Conservation (phyloP, 2,797 vertebrate species). For the Emys orbicularis region DNA sequence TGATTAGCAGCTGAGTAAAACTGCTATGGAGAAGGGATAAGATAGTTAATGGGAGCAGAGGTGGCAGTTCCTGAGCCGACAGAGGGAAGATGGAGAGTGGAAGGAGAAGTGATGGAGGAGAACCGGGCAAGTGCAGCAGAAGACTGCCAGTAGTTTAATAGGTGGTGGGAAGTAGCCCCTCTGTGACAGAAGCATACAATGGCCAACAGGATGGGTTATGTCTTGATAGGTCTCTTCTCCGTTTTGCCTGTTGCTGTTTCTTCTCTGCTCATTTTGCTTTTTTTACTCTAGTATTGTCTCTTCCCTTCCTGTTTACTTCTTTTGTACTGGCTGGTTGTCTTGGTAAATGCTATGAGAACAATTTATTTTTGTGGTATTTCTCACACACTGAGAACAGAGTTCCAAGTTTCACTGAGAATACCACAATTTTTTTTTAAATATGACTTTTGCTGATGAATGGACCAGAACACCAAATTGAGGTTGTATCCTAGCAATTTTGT, state of each 20-base stretch:
- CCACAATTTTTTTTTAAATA: neutral
- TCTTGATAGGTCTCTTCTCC: neutral
- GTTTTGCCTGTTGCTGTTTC: accelerated
- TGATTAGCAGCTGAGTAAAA: neutral
- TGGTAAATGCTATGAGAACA: neutral
- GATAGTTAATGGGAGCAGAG: too few relatives aligned
- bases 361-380: neutral
- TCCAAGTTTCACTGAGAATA: slow-evolving; percentile 32
- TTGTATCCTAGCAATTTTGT: neutral
- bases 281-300: neutral
- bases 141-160: neutral
- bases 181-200: neutral
- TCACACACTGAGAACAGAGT: neutral
- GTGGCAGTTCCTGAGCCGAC: neutral
- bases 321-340: neutral
- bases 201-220: accelerated
- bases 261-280: neutral
- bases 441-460: neutral
- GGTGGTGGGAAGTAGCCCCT: neutral
- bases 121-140: neutral
- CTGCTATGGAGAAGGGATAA: neutral
- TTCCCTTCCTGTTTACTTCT: slow-evolving; percentile 18
- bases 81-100: neutral
- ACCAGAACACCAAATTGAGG: neutral
- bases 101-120: neutral